phyloP scores from a whole-genome alignment of 1,140 invertebrate genomes.

The Drosophila ambigua region DNA sequence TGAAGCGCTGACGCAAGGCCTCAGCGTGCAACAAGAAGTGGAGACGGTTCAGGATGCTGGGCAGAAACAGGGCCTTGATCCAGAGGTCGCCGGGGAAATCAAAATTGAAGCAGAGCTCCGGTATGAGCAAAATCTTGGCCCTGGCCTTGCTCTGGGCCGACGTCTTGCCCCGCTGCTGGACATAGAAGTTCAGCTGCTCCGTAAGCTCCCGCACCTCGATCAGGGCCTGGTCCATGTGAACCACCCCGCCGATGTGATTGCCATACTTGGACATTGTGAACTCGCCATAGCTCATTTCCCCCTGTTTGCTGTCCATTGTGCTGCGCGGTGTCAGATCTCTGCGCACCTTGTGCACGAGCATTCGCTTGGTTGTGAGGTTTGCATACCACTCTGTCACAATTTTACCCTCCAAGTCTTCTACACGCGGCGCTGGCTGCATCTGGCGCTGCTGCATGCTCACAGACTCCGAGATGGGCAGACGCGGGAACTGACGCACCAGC shows the following conservation, averaged over 20 bases:
- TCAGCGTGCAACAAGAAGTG: constrained; percentile 74
- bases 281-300: constrained; percentile 89
- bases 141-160: constrained; percentile 46
- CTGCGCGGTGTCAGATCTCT: constrained; percentile 90
- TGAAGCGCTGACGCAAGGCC: constrained; percentile 58
- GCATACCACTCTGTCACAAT: constrained; percentile 95
- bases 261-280: constrained; percentile 94
- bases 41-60: constrained; percentile 91
- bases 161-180: constrained; percentile 68
- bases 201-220: constrained; percentile 95
- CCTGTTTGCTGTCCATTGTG: constrained; percentile 90
- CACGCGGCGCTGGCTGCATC: constrained; percentile 85
- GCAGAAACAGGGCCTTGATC: constrained; percentile 94
- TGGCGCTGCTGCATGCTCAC: constrained; percentile 84
- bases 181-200: constrained; percentile 88
- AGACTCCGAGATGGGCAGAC: constrained; percentile 16
- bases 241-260: constrained; percentile 85
- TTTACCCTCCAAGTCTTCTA: constrained; percentile 87
- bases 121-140: constrained; percentile 87
- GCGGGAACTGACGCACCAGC: constrained; percentile 84
- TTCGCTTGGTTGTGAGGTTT: constrained; percentile 86
- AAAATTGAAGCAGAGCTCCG: constrained; percentile 95
- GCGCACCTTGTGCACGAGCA: constrained; percentile 94
- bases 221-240: constrained; percentile 91
- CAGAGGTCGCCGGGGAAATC: constrained; percentile 94